Conservation (phyloP, 2,888 invertebrate genomes). For the Ornithoptera priamus region DNA sequence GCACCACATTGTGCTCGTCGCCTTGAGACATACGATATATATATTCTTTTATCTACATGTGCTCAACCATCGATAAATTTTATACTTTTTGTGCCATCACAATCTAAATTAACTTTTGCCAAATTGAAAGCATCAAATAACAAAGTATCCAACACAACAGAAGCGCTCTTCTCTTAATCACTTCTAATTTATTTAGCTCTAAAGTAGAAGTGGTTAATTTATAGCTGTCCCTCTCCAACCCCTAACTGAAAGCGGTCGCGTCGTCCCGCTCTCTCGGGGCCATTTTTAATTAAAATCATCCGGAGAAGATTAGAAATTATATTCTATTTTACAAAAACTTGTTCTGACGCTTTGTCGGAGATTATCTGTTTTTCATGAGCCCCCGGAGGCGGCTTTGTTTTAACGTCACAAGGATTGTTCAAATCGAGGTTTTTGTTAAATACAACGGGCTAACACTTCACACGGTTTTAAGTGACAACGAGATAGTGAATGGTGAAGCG, state of each 20-base stretch:
- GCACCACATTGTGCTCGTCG: too few relatives aligned
- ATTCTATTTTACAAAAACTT: conserved; percentile 80
- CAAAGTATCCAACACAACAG: conserved; percentile 65
- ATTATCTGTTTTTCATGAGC: conserved; percentile 79
- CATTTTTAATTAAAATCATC: conserved; percentile 80
- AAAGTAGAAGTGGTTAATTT: conserved; percentile 72
- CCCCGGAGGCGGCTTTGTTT: conserved; percentile 74
- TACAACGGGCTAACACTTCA: too few relatives aligned
- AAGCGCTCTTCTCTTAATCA: conserved; percentile 78
- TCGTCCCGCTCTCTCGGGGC: conserved; percentile 72
- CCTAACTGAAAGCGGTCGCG: conserved; percentile 47
- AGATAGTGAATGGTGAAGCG: too few relatives aligned
- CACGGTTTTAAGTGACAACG: too few relatives aligned
- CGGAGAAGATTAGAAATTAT: conserved; percentile 80
- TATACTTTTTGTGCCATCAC: conserved; percentile 6
- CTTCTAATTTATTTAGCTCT: conserved; percentile 79
- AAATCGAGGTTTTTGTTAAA: conserved; percentile 44
- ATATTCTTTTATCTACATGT: neutral
- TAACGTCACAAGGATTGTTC: conserved; percentile 72
- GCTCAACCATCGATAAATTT: neutral
- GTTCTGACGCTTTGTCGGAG: conserved; percentile 76
- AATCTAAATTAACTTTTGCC: conserved; percentile 34
- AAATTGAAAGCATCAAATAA: conserved; percentile 59
- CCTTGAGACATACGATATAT: too few relatives aligned
- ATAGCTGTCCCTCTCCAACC: conserved; percentile 69